A percentile compares a stretch with the other conserved stretches of the same genome.
These are phyloP conservation scores for Casuarius casuarius DNA, from an alignment of 2,113 vertebrate species.

Conservation along the genomic window DNA sequence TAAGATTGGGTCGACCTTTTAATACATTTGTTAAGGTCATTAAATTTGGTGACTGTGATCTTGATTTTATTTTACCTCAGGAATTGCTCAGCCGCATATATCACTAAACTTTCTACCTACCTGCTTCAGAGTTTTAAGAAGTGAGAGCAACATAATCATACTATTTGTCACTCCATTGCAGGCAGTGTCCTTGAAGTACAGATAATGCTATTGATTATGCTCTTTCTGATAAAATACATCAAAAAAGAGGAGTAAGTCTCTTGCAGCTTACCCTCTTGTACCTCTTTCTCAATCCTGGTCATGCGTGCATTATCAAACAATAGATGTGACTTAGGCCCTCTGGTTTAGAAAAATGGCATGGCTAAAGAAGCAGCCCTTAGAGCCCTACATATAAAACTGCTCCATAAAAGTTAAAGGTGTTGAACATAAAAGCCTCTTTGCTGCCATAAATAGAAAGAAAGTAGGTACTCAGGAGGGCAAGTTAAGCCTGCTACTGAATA, in stretches of 20 bases:
- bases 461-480: neutral
- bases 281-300: neutral
- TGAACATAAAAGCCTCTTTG: neutral
- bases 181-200: neutral
- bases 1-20: neutral
- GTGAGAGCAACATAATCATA: neutral
- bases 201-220: neutral
- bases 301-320: neutral
- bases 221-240: neutral
- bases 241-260: neutral
- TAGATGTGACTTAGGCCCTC: neutral
- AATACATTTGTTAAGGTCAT: neutral
- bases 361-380: neutral
- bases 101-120: neutral
- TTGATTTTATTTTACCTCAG: conserved; percentile 6
- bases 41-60: neutral
- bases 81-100: neutral
- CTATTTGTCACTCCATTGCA: neutral
- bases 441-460: neutral
- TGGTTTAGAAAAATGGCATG: neutral
- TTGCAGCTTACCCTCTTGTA: neutral
- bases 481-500: neutral
- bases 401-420: neutral
- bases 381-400: neutral
- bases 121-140: neutral